Evolutionary conservation across 2,888 invertebrate genomes (phyloP).

Genomic region (Ochlodes sylvanus): DNA sequence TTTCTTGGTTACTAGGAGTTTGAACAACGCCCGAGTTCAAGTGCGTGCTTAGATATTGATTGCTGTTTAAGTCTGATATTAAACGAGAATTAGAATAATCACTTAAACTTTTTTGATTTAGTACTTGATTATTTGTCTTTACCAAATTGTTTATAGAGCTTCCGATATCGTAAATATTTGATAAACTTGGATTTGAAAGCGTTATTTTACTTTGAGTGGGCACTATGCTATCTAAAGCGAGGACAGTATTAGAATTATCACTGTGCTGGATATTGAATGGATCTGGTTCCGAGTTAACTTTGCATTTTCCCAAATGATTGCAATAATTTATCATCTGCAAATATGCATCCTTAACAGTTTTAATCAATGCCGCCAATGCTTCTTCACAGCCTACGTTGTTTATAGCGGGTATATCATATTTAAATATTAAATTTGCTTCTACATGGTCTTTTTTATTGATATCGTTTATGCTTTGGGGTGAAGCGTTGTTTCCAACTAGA

Average conservation of each 20-base stretch:
- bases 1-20: neutral
- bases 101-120: neutral
- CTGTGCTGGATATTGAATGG: neutral
- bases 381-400: slow-evolving; percentile 49
- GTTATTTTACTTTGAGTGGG: neutral
- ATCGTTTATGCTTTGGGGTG: neutral
- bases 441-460: neutral
- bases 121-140: neutral
- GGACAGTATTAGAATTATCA: neutral
- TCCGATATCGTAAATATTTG: neutral
- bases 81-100: neutral
- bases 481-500: neutral
- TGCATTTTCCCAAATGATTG: slow-evolving; percentile 29
- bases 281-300: neutral
- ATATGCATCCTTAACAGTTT: slow-evolving; percentile 50
- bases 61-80: neutral
- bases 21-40: neutral
- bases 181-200: neutral
- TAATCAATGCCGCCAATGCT: slow-evolving; percentile 49
- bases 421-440: slow-evolving; percentile 46
- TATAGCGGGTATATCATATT: slow-evolving; percentile 49
- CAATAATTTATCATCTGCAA: slow-evolving; percentile 37
- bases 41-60: neutral
- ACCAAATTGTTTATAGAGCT: neutral
- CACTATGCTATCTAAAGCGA: neutral